phyloP scores from a whole-genome alignment of 2,888 invertebrate species.

The Corbicula japonica region DNA sequence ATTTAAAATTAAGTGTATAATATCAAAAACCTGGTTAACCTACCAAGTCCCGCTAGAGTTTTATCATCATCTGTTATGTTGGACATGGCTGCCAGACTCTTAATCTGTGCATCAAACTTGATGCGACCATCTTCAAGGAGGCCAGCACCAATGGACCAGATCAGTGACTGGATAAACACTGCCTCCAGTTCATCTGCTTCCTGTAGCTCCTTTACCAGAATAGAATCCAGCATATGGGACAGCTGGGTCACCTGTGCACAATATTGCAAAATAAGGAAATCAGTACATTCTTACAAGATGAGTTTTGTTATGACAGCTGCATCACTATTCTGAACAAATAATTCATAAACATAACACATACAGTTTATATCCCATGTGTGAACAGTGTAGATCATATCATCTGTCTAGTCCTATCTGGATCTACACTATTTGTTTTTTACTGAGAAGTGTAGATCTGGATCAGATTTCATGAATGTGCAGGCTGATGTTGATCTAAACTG shows the following conservation, averaged over 20 bases:
- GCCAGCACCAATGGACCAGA: constrained; percentile 94
- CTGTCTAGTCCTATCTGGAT: no score
- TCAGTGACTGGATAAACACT: constrained; percentile 92
- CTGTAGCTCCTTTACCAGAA: constrained; percentile 86
- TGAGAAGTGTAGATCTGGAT: no score
- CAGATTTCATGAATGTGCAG: no score
- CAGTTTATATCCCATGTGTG: no score
- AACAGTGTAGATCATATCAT: no score
- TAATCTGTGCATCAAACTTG: constrained; percentile 93
- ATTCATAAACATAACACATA: neutral
- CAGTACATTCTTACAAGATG: no score
- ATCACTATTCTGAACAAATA: neutral
- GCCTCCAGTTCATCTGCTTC: constrained; percentile 89
- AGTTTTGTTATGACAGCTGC: neutral
- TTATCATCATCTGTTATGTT: constrained; percentile 89
- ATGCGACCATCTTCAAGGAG: constrained; percentile 90
- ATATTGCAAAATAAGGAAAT: neutral
- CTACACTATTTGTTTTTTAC: no score
- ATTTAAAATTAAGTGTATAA: no score
- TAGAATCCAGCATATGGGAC: constrained; percentile 92
- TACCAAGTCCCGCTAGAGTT: constrained; percentile 80
- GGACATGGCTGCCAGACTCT: constrained; percentile 90
- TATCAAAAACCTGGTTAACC: constrained; percentile 5
- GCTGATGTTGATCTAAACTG: no score
- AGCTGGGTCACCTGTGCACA: constrained; percentile 91